Conservation (phyloP, 2,888 invertebrate species). For the Philaethria dido region DNA sequence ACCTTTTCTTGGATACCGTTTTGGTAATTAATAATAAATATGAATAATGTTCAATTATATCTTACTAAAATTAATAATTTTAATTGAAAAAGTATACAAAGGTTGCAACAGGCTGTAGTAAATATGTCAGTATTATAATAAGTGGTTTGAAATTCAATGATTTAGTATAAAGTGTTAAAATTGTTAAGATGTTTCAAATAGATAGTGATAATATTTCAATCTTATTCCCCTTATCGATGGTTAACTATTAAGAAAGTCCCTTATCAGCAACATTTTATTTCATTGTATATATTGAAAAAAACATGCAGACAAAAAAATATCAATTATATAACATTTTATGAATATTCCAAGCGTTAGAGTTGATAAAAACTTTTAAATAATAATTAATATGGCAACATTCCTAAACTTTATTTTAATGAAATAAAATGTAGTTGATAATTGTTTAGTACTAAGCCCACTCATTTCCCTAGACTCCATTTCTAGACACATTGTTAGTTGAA, state of each 20-base stretch:
- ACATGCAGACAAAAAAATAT: neutral
- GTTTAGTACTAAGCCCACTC: constrained; percentile 49
- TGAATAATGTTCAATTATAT: too few relatives aligned
- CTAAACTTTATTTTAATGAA: neutral
- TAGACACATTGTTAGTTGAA: constrained; percentile 37
- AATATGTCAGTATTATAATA: constrained; percentile 71
- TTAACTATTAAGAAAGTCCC: constrained; percentile 57
- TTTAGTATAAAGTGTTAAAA: constrained; percentile 56
- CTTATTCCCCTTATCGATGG: constrained; percentile 65
- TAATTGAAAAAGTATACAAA: neutral
- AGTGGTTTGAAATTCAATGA: constrained; percentile 50
- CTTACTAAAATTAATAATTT: neutral
- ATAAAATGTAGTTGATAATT: constrained; percentile 41
- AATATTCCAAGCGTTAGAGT: too few relatives aligned
- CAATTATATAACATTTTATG: too few relatives aligned
- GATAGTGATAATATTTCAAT: constrained; percentile 62
- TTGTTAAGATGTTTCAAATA: constrained; percentile 58
- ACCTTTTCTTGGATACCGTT: too few relatives aligned
- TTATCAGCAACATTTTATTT: constrained; percentile 54
- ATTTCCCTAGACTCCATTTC: constrained; percentile 39
- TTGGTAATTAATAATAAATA: too few relatives aligned
- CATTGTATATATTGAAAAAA: constrained; percentile 17
- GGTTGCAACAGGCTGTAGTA: constrained; percentile 43
- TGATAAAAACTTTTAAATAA: too few relatives aligned
- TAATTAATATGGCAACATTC: neutral